Conservation (phyloP, 1,140 invertebrate genomes). For the Neoseiulus cucumeris region DNA sequence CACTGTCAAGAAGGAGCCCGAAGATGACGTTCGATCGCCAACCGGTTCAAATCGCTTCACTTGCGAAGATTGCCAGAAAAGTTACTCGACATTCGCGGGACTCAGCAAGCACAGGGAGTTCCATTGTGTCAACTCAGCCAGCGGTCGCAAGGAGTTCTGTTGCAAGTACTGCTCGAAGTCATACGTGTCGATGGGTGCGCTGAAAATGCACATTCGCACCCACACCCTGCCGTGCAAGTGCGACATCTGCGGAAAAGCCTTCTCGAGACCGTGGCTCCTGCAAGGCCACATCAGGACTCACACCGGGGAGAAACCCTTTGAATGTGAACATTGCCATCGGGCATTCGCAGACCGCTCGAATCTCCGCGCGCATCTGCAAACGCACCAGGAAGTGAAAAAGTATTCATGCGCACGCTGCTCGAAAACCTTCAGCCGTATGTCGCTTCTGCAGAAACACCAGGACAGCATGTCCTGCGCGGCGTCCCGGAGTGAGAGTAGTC, state of each 20-base stretch:
- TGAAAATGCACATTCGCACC: slow-evolving; percentile 35
- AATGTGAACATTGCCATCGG: slow-evolving; percentile 28
- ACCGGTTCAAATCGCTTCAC: neutral
- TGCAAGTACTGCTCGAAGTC: slow-evolving; percentile 32
- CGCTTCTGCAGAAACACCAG: slow-evolving; percentile 15
- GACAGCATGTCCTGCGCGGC: neutral
- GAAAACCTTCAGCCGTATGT: slow-evolving; percentile 33
- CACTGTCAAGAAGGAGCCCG: neutral
- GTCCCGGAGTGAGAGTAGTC: neutral
- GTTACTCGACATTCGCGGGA: slow-evolving; percentile 88
- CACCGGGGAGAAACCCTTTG: slow-evolving; percentile 30
- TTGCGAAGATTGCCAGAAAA: slow-evolving; percentile 58
- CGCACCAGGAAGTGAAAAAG: slow-evolving; percentile 31
- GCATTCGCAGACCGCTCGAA: slow-evolving; percentile 33
- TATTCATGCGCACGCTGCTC: slow-evolving; percentile 29
- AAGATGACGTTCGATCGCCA: too few species aligned
- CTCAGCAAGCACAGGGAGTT: slow-evolving; percentile 88
- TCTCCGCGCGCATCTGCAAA: slow-evolving; percentile 32
- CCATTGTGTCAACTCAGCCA: slow-evolving; percentile 40
- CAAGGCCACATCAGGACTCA: slow-evolving; percentile 23
- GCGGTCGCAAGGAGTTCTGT: slow-evolving; percentile 13
- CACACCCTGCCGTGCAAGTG: slow-evolving; percentile 33
- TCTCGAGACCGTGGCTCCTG: slow-evolving; percentile 31
- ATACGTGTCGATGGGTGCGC: slow-evolving; percentile 28
- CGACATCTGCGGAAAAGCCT: slow-evolving; percentile 32